Percentiles rank a stretch among this genome's conserved stretches.
These are phyloP conservation scores for Danio albolineatus DNA, from an alignment of 2,797 vertebrate species.

Conservation along the genomic window DNA sequence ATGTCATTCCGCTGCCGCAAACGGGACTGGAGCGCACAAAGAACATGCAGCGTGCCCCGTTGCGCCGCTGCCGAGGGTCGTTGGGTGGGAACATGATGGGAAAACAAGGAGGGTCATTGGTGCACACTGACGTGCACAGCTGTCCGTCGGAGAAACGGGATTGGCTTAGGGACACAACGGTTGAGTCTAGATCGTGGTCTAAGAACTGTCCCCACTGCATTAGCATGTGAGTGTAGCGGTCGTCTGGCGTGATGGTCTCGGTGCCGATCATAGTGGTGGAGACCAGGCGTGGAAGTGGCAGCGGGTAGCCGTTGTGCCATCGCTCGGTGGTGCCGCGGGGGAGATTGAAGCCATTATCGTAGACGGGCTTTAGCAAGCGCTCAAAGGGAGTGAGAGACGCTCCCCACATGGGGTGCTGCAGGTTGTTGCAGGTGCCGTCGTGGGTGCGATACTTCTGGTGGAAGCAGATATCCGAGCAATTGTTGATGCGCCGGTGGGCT, in stretches of 20 bases:
- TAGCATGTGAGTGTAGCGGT: constrained; percentile 94
- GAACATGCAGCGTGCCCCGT: constrained; percentile 94
- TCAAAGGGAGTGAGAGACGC: constrained; percentile 96
- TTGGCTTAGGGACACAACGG: constrained; percentile 93
- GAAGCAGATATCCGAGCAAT: constrained; percentile 98
- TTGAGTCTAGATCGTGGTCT: constrained; percentile 95
- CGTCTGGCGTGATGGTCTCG: constrained; percentile 90
- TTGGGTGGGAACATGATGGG: constrained; percentile 92
- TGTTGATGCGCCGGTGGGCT: constrained; percentile 92
- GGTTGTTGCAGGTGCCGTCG: constrained; percentile 97
- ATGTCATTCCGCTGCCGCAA: constrained; percentile 98
- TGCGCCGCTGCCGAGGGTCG: constrained; percentile 84
- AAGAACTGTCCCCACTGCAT: constrained; percentile 99
- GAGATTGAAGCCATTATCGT: constrained; percentile 96
- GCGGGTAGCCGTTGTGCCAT: constrained; percentile 81
- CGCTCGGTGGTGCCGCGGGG: constrained; percentile 86
- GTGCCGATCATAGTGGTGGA: constrained; percentile 93
- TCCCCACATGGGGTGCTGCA: constrained; percentile 98
- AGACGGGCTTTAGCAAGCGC: constrained; percentile 91
- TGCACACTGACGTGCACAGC: constrained; percentile 89
- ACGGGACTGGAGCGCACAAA: constrained; percentile 96
- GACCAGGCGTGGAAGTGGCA: constrained; percentile 91
- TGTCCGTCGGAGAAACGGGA: constrained; percentile 96
- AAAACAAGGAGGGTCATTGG: constrained; percentile 95
- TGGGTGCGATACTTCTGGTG: constrained; percentile 97